A percentile compares a stretch with the other conserved stretches of the same genome.
Evolutionary conservation across 1,140 invertebrate species (phyloP).

Genomic region (Brachionus asplanchnoidis): DNA sequence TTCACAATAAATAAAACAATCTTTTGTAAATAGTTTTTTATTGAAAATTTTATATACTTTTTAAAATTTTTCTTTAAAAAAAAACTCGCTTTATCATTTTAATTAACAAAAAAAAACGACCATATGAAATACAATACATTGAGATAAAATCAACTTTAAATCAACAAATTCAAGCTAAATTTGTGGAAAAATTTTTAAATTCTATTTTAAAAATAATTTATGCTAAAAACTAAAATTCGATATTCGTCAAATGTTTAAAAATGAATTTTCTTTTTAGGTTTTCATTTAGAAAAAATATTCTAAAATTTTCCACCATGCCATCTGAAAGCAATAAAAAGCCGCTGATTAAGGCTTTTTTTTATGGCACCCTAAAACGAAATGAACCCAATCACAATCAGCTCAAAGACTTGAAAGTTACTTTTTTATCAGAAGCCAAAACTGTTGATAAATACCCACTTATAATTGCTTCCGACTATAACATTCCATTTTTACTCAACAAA

Average conservation of each 20-base stretch:
- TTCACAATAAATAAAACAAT: too few relatives aligned
- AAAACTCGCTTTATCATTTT: background rate
- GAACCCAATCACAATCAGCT: conserved; percentile 19
- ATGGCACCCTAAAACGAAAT: conserved; percentile 38
- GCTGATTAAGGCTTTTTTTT: conserved; percentile 30
- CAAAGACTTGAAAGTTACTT: background rate
- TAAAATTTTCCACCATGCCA: background rate
- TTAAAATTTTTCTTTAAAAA: too few relatives aligned
- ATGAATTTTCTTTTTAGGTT: conserved; percentile 5
- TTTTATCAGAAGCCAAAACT: conserved; percentile 25
- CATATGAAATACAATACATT: background rate
- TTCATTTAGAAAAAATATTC: background rate
- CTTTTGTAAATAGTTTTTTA: too few relatives aligned
- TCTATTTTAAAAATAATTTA: background rate
- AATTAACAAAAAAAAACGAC: background rate
- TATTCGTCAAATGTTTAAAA: background rate
- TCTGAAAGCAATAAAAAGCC: background rate
- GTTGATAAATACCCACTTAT: conserved; percentile 32
- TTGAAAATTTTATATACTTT: too few relatives aligned
- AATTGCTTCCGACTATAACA: conserved; percentile 22
- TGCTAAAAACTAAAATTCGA: background rate
- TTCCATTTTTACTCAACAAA: conserved; percentile 35
- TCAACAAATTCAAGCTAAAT: background rate
- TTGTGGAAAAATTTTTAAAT: background rate
- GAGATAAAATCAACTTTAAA: background rate